Percentiles rank a stretch among this genome's conserved stretches.
Evolutionary conservation across 1,140 invertebrate species (phyloP).

Genomic region (Magallana angulata): DNA sequence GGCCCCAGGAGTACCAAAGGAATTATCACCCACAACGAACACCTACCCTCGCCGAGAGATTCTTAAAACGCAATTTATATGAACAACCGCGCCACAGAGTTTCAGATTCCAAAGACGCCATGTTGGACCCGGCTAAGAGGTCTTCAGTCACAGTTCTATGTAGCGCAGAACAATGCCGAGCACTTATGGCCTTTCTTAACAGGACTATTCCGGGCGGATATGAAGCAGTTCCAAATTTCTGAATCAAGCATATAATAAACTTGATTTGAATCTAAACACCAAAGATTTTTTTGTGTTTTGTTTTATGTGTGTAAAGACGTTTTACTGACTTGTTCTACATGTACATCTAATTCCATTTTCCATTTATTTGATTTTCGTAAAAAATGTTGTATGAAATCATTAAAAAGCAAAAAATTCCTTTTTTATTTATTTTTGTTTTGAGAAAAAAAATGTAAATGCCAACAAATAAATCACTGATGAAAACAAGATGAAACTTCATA

Average conservation of each 20-base stretch:
- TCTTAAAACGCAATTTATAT: slow-evolving; percentile 3
- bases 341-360: too few relatives aligned
- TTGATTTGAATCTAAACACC: too few relatives aligned
- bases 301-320: too few relatives aligned
- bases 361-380: too few relatives aligned
- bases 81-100: background rate
- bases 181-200: background rate
- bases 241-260: background rate
- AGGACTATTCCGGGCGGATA: background rate
- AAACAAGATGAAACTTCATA: background rate
- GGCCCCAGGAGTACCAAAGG: background rate
- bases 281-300: too few relatives aligned
- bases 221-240: background rate
- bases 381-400: background rate
- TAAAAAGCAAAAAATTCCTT: background rate
- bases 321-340: too few relatives aligned
- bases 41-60: background rate
- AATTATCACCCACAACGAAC: background rate
- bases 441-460: background rate
- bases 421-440: background rate
- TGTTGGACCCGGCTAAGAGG: background rate
- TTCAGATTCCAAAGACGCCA: background rate
- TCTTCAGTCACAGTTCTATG: background rate
- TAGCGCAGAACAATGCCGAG: background rate
- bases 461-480: background rate